Evolutionary conservation across 1,140 invertebrate genomes (phyloP), one percentile per base, ranked within the genome.

Genomic region (Muscidifurax raptorellus): DNA sequence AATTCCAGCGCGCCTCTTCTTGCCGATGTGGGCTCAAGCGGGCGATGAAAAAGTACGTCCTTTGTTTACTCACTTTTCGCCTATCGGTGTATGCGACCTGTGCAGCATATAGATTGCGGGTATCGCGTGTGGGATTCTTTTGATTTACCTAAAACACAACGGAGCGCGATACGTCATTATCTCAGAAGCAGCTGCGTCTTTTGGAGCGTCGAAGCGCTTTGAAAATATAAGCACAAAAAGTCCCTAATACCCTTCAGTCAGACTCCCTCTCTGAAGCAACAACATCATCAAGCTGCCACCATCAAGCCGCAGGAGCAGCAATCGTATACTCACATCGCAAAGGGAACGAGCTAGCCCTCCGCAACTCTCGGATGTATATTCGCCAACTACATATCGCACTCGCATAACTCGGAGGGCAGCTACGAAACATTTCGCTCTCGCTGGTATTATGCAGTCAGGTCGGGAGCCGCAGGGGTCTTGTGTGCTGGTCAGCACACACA

Each of bases 1-100:
- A 89, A 89, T 87, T 85, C 88, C 87, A 84, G 86, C 82, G 85
- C 79, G 69, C 83, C n/a, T n/a, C n/a, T n/a, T 82, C 81, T 85
- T 36, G 72, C 30, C 40, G 86, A 86, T 59, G n/a, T 22, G 6
- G 52, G 52, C 52, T 59, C 52, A n/a, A 59, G 52, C 18, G 15
- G 44, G 15, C 44, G 64, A 18, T 13, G 2, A 44, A 84, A 28
- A 75, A 72, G 32, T 59, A 30, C 13, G 18, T 18, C 6, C 75
- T 83, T 83, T 83, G 75, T 83, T 83, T 84, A 74, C 83, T 79
- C 76, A 52, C 25, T 52, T 52, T 52, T 59, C n/a, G 25, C 18
- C 22, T 18, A 59, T n/a, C n/a, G 3, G 52, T 18, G 18, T 4
- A 7, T n/a, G 18, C 52, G 52, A n/a, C n/a, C 18, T 7, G 12